Evolutionary conservation across 1,140 invertebrate genomes (phyloP).

Genomic region (Leguminivora glycinivorella): DNA sequence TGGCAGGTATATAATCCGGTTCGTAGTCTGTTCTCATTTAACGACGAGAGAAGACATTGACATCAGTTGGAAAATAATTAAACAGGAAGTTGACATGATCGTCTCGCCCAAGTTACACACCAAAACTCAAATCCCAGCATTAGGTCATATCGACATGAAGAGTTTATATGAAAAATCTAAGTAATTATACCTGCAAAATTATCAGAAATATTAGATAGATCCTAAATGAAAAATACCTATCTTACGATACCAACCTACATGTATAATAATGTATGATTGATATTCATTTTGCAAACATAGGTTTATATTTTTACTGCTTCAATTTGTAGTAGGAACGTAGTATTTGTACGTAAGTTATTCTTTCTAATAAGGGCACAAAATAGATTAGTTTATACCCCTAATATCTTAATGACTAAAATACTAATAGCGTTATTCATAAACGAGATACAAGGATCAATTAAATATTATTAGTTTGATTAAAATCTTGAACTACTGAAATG

Average conservation of each 20-base stretch:
- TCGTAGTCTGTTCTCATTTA: conserved; percentile 88
- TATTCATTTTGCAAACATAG: not conserved
- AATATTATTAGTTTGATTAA: no score
- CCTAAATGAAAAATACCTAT: not conserved
- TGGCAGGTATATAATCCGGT: conserved; percentile 87
- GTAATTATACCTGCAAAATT: conserved; percentile 34
- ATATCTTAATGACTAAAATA: no score
- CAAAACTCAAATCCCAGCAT: conserved; percentile 58
- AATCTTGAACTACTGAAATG: no score
- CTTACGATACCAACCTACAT: not conserved
- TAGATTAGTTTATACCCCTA: no score
- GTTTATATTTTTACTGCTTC: not conserved
- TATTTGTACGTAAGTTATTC: not conserved
- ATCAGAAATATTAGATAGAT: not conserved
- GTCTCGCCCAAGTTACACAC: conserved; percentile 45
- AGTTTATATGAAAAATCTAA: conserved; percentile 72
- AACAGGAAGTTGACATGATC: conserved; percentile 71
- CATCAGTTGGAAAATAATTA: conserved; percentile 91
- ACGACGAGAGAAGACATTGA: conserved; percentile 86
- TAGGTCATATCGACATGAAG: conserved; percentile 55
- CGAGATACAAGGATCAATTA: no score
- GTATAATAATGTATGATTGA: not conserved
- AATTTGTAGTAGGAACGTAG: not conserved
- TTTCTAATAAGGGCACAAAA: not conserved
- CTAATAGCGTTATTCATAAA: no score